Conservation (phyloP, 2,888 invertebrate genomes). For the Drosophila subsilvestris region DNA sequence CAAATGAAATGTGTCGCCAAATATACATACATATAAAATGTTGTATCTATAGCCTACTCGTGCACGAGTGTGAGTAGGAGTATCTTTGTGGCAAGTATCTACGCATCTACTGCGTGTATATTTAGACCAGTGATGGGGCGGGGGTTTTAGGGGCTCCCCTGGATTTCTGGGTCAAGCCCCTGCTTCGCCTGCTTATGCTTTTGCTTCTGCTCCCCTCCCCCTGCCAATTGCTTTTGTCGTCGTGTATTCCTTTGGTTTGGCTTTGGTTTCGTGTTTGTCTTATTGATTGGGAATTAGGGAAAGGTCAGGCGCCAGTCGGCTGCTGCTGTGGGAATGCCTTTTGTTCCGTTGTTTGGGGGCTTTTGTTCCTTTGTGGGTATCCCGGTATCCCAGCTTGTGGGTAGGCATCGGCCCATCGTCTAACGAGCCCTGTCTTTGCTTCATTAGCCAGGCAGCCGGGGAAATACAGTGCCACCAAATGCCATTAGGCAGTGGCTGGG, state of each 20-base stretch:
- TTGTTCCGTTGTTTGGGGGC: neutral
- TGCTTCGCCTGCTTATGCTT: neutral
- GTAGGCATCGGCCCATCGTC: neutral
- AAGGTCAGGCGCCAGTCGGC: conserved; percentile 38
- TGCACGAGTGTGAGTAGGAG: neutral
- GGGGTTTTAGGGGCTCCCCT: neutral
- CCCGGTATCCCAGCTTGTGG: neutral
- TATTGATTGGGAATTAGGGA: conserved; percentile 33
- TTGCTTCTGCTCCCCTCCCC: no score
- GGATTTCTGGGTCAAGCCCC: neutral
- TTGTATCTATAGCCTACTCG: neutral
- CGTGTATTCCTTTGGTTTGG: conserved; percentile 26
- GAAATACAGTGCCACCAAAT: neutral
- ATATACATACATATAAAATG: neutral
- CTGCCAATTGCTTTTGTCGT: neutral
- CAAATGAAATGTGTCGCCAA: conserved; percentile 47
- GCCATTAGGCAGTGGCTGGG: neutral
- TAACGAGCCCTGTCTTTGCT: conserved; percentile 1
- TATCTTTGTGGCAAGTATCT: neutral
- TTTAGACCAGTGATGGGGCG: neutral
- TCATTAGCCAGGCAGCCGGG: neutral
- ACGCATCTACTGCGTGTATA: neutral
- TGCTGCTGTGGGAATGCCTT: neutral
- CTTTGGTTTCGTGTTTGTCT: conserved; percentile 32
- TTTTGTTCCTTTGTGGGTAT: neutral